Evolutionary conservation across 2,797 vertebrate species (phyloP).

Genomic region (Thunnus albacares): DNA sequence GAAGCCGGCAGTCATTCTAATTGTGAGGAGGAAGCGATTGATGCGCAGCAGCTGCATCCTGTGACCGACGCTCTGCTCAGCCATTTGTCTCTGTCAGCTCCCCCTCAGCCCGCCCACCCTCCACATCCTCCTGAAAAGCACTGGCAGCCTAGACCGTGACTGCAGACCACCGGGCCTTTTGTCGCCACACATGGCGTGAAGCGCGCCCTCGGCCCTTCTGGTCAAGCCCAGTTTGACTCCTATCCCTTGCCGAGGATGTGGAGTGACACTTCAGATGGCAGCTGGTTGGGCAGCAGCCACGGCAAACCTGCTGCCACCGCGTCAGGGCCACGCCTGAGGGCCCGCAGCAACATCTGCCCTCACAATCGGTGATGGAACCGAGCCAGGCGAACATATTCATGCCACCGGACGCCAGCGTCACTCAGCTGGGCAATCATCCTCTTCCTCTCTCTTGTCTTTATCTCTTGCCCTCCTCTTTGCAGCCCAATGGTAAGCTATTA

Average conservation of each 20-base stretch:
- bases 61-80: constrained; percentile 77
- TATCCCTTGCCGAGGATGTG: constrained; percentile 49
- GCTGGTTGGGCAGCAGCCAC: constrained; percentile 71
- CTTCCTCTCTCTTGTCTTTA: constrained; percentile 74
- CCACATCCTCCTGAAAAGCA: constrained; percentile 71
- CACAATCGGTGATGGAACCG: constrained; percentile 80
- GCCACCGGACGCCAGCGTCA: constrained; percentile 73
- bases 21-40: constrained; percentile 83
- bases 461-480: constrained; percentile 66
- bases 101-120: constrained; percentile 65
- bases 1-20: constrained; percentile 78
- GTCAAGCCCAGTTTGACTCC: constrained; percentile 74
- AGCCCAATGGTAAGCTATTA: constrained; percentile 77
- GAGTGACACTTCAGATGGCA: constrained; percentile 78
- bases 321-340: constrained; percentile 64
- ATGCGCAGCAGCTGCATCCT: constrained; percentile 86
- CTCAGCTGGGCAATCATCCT: constrained; percentile 83
- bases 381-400: constrained; percentile 79
- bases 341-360: constrained; percentile 84
- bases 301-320: constrained; percentile 59
- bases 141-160: constrained; percentile 70
- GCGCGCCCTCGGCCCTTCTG: constrained; percentile 57
- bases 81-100: constrained; percentile 84
- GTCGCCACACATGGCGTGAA: constrained; percentile 59
- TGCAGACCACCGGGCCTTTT: constrained; percentile 62